These are phyloP conservation scores for Eurois occulta DNA, from an alignment of 2,888 invertebrate genomes.

Conservation along the genomic window DNA sequence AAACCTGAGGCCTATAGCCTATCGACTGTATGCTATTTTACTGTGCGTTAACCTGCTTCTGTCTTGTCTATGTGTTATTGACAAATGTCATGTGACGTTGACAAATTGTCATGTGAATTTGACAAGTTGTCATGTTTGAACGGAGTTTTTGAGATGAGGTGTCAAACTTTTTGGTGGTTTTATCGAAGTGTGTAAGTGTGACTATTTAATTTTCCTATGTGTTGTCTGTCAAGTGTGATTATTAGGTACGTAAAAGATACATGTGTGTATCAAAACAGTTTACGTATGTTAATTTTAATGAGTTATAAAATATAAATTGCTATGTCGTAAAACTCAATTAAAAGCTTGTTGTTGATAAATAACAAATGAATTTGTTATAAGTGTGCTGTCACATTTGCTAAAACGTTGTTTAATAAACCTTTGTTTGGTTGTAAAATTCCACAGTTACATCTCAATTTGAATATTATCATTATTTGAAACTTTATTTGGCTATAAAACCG, in stretches of 20 bases:
- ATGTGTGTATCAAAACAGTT: slow-evolving; percentile 22
- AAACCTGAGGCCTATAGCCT: slow-evolving; percentile 64
- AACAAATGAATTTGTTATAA: slow-evolving; percentile 38
- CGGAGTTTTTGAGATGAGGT: not conserved
- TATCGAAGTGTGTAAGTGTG: not conserved
- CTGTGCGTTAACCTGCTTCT: slow-evolving; percentile 62
- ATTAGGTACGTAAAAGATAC: not conserved
- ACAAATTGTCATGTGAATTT: not conserved
- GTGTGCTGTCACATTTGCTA: slow-evolving; percentile 26
- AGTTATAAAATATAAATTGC: slow-evolving; percentile 45
- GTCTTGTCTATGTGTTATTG: slow-evolving; percentile 42
- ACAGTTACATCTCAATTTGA: slow-evolving; percentile 64
- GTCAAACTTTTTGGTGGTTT: not conserved
- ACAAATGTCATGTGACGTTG: slow-evolving; percentile 13
- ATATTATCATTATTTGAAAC: slow-evolving; percentile 68
- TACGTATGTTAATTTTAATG: slow-evolving; percentile 54
- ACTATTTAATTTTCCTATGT: not conserved
- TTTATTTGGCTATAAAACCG: slow-evolving; percentile 74
- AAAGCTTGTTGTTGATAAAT: slow-evolving; percentile 30
- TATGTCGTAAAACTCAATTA: slow-evolving; percentile 44
- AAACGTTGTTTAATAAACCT: slow-evolving; percentile 31
- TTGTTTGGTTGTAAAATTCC: slow-evolving; percentile 28
- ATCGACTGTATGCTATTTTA: slow-evolving; percentile 55
- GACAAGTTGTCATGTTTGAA: slow-evolving; percentile 10
- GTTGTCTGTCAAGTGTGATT: not conserved